These are phyloP conservation scores for Platysternon megacephalum DNA, from an alignment of 2,113 vertebrate genomes.

Conservation along the genomic window DNA sequence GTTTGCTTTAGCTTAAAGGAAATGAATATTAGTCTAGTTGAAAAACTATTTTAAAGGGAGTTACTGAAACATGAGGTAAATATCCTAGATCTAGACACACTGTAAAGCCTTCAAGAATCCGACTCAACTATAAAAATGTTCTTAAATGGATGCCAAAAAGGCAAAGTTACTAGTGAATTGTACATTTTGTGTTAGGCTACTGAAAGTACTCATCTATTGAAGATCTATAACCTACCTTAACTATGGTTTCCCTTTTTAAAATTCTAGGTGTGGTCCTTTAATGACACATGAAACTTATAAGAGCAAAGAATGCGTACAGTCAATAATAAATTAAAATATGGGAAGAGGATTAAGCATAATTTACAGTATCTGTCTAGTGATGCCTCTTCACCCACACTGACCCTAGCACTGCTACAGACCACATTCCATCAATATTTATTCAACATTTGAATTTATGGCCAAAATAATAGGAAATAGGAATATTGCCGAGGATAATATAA, in stretches of 20 bases:
- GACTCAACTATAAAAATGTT: background rate
- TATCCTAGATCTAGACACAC: background rate
- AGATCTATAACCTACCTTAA: background rate
- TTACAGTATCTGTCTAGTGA: background rate
- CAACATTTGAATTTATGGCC: background rate
- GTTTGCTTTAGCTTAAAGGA: background rate
- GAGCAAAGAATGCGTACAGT: background rate
- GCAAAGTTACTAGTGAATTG: background rate
- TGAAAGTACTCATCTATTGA: background rate
- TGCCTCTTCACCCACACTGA: background rate
- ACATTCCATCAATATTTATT: background rate
- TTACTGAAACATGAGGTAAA: background rate
- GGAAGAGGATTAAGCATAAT: background rate
- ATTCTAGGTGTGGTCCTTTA: background rate
- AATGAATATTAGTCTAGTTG: background rate
- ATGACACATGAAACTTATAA: background rate
- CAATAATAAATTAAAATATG: background rate
- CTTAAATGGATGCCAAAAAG: background rate
- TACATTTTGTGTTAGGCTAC: background rate
- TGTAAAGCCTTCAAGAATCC: background rate
- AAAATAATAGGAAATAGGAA: background rate
- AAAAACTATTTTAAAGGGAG: background rate
- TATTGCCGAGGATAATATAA: background rate
- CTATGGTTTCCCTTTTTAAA: background rate
- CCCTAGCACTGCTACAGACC: background rate